Conservation (phyloP, 2,888 invertebrate genomes). For the Siphlonurus alternatus region DNA sequence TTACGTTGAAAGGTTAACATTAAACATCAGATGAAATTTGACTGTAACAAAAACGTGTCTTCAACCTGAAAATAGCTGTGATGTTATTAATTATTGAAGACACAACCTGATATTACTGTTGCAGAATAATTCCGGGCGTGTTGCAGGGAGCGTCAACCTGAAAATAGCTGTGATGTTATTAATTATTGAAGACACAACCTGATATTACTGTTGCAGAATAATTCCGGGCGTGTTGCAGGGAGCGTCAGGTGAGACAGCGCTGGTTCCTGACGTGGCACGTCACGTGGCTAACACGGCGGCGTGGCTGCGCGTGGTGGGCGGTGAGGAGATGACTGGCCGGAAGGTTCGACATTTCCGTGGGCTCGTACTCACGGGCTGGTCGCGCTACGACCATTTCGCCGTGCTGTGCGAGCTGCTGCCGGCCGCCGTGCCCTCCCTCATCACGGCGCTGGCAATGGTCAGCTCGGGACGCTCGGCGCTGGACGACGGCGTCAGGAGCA, state of each 20-base stretch:
- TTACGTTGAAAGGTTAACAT: no score
- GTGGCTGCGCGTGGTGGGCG: slow-evolving; percentile 7
- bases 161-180: no score
- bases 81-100: no score
- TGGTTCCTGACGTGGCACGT: slow-evolving; percentile 7
- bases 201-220: no score
- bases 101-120: no score
- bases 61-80: no score
- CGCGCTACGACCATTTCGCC: slow-evolving; percentile 47
- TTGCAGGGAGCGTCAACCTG: no score
- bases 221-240: no score
- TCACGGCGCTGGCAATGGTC: slow-evolving; percentile 36
- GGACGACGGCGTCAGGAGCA: neutral
- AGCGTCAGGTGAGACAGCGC: slow-evolving; percentile 3
- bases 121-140: no score
- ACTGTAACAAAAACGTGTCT: no score
- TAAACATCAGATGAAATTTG: no score
- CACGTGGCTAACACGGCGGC: slow-evolving; percentile 2
- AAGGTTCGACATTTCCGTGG: slow-evolving; percentile 35
- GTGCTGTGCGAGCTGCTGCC: slow-evolving; percentile 47
- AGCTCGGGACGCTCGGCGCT: slow-evolving; percentile 16
- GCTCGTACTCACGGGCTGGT: slow-evolving; percentile 54
- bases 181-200: no score
- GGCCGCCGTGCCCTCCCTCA: slow-evolving; percentile 40
- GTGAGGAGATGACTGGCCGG: neutral